These are phyloP conservation scores for Pseudochirops cupreus DNA, from an alignment of 2,797 vertebrate genomes.

Conservation along the genomic window DNA sequence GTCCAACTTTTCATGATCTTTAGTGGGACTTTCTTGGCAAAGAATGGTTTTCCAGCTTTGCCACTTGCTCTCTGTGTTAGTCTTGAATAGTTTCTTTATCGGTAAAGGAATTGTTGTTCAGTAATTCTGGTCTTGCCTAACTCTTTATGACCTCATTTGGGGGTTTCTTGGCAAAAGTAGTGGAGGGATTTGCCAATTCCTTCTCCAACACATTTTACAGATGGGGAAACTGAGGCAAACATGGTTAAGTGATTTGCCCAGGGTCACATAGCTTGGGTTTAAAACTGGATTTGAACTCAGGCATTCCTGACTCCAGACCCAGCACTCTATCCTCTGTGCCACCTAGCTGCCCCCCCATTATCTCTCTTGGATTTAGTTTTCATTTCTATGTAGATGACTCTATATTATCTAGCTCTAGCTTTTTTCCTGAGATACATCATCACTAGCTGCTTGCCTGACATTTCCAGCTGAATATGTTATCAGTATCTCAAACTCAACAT, in stretches of 20 bases:
- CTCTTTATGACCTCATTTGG: not conserved
- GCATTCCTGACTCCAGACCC: too few relatives aligned
- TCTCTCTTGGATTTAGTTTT: too few relatives aligned
- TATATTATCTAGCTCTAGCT: not conserved
- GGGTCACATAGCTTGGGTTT: too few relatives aligned
- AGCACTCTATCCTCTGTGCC: too few relatives aligned
- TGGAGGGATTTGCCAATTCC: not conserved
- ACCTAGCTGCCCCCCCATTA: too few relatives aligned
- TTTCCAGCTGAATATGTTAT: not conserved
- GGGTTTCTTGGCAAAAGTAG: not conserved
- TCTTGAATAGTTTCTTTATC: not conserved
- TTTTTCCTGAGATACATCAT: not conserved
- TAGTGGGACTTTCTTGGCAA: not conserved
- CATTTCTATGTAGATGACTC: not conserved
- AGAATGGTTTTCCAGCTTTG: not conserved
- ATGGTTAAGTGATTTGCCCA: too few relatives aligned
- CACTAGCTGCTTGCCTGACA: not conserved
- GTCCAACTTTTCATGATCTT: not conserved
- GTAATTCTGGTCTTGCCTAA: too few relatives aligned
- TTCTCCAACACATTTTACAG: not conserved
- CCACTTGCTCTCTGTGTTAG: not conserved
- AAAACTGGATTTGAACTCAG: too few relatives aligned
- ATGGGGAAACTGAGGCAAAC: not conserved
- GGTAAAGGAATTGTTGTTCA: not conserved
- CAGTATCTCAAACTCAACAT: not conserved